A percentile compares a stretch with the other conserved stretches of the same genome.
phyloP scores from a whole-genome alignment of 2,888 invertebrate genomes.

The Rugalucina vietnamica region DNA sequence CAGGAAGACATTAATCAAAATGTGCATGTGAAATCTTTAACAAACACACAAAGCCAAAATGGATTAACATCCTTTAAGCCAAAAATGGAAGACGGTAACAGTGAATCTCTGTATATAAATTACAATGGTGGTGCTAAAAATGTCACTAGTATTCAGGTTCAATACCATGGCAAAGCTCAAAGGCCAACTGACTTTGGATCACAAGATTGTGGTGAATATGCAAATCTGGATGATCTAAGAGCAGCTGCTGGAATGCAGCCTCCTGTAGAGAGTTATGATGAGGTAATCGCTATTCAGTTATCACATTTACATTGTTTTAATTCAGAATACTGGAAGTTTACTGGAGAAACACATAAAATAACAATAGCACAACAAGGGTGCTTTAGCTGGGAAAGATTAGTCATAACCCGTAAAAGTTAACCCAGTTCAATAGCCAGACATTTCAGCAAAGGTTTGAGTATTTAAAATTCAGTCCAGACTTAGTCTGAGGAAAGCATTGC shows the following conservation, averaged over 20 bases:
- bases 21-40: conserved; percentile 15
- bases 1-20: not conserved
- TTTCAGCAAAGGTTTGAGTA: too few relatives aligned
- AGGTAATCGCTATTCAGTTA: too few relatives aligned
- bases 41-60: not conserved
- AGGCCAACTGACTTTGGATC: conserved; percentile 43
- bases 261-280: not conserved
- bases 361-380: too few relatives aligned
- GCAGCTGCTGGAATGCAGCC: conserved; percentile 53
- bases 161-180: not conserved
- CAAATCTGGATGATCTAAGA: conserved; percentile 71
- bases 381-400: too few relatives aligned
- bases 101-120: conserved; percentile 10
- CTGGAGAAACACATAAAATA: too few relatives aligned
- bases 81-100: conserved; percentile 19
- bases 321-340: too few relatives aligned
- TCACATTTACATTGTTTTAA: too few relatives aligned
- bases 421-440: too few relatives aligned
- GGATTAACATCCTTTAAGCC: conserved; percentile 12
- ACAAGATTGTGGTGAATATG: conserved; percentile 69
- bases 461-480: too few relatives aligned
- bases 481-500: too few relatives aligned
- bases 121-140: not conserved
- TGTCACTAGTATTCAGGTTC: not conserved
- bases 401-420: too few relatives aligned